Percentiles rank a stretch among this genome's conserved stretches.
Conservation (phyloP, 2,888 invertebrate species). For the Zaprionus lineosus region DNA sequence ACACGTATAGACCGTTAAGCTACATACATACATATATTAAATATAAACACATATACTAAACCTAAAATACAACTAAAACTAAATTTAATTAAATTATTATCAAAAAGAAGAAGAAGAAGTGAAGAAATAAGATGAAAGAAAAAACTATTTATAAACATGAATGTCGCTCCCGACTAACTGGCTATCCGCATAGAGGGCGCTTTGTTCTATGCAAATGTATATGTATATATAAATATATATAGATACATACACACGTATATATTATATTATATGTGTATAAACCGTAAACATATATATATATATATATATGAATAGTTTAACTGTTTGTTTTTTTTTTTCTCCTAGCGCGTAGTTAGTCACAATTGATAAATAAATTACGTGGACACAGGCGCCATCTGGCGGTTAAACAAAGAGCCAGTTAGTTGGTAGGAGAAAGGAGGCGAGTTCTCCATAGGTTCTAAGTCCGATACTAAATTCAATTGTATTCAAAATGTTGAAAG, state of each 20-base stretch:
- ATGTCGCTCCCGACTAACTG: no score
- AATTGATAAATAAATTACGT: conserved; percentile 71
- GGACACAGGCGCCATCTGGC: conserved; percentile 39
- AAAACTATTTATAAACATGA: no score
- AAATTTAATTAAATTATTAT: conserved; percentile 44
- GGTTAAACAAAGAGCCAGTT: conserved; percentile 3
- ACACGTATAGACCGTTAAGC: conserved; percentile 3
- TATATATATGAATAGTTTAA: no score
- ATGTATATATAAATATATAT: no score
- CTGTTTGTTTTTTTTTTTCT: conserved; percentile 57
- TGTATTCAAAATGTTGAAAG: conserved; percentile 33
- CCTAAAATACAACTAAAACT: conserved; percentile 36
- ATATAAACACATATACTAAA: conserved; percentile 11
- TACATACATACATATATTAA: conserved; percentile 10
- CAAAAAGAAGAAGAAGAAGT: no score
- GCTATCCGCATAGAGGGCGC: conserved; percentile 1
- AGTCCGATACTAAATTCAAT: conserved; percentile 49
- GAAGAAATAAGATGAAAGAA: no score
- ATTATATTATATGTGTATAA: no score
- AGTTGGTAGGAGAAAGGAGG: not conserved
- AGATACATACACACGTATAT: no score
- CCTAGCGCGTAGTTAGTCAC: conserved; percentile 76
- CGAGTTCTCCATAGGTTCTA: conserved; percentile 37
- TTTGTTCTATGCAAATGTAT: no score
- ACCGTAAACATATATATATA: no score